Evolutionary conservation across 92 coral and sea anemone genomes (phyloP), one percentile per base, ranked within the genome.

Genomic region (Epizoanthus stellaris): DNA sequence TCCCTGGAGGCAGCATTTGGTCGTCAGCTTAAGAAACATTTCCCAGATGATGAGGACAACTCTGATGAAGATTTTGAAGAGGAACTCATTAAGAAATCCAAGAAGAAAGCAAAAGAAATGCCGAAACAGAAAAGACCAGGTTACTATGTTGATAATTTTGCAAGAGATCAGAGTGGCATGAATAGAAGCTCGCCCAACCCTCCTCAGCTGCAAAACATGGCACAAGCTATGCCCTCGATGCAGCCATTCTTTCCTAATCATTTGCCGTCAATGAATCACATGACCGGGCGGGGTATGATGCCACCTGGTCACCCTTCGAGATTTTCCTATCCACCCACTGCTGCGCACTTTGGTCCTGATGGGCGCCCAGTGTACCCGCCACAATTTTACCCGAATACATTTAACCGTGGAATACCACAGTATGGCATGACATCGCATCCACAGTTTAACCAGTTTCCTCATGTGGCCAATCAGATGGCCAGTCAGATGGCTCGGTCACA

Each of bases 11-110:
- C 95, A 40, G 98, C 98, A n/a, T 93, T 94, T 84, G 85, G 85
- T 65, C 96, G 98, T 1, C 98, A 96, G 76, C 67, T 96, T 70
- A 96, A 96, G 90, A 96, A 96, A 80, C 98, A 96, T 69, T 96
- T 96, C 70, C 98, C 98, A 3, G 98, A 96, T 62, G 98, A 96
- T 53, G 98, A 96, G 45, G 98, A 96, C 60, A 95, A 94, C 82
- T 94, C 98, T 21, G 98, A 96, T 81, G 98, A 96, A 60, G 98
- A 96, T 85, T 96, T 92, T 82, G 98, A 96, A 76, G 98, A 96
- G 76, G 98, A 96, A 73, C 95, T 96, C 75, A 89, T 93, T 36
- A 91, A 89, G 67, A 91, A 88, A 87, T 85, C 88, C 73, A 88
- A 95, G 75, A 92, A 76, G 67, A 96, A 91, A 62, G 89, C 86